Evolutionary conservation across 2,888 invertebrate genomes (phyloP), one percentile per base, ranked within the genome.

Genomic region (Embidobia sp.): DNA sequence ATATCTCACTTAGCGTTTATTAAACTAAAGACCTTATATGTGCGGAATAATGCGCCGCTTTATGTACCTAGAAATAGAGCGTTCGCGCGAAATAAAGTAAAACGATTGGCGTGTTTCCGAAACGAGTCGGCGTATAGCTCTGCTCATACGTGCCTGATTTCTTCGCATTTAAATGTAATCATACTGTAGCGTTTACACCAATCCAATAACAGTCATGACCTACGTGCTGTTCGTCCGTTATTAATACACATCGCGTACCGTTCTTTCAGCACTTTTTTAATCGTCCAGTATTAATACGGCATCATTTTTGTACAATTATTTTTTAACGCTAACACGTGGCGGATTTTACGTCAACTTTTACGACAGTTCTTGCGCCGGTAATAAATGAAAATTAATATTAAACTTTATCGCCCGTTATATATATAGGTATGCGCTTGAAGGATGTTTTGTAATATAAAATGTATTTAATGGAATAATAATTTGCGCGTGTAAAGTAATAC

Each of bases 141-240:
- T 35, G 13, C 22, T 37, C 29, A 53, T 35, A 44, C 44, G 64
- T n/a, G 53, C 22, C 40, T 48, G 46, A 67, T 48, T 35, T 55
- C 37, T 46, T 44, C 37, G 67, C 48, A 67, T 67, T 67, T 55
- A 29, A 67, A 55, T 67, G 55, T 55, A 67, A 55, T 67, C 55
- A 15, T 42, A 42, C 31, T 29, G 44, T 15, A 44, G 31, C 51
- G 51, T 10, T 63, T 53, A 64, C 26, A 37, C 64, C 42, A 22
- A 51, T 42, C 35, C 63, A 63, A 63, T 64, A 64, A 64, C 42
- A 49, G 35, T 64, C 29, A 31, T 51, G 31, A 49, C 40, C 29
- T 48, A 48, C 40, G 48, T 37, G 35, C 33, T 31, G 10, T 13
- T 33, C 18, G 15, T 22, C 19, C 31, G 16, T 46, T 59, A 46